A percentile compares a stretch with the other conserved stretches of the same genome.
Conservation (phyloP, 2,797 vertebrate genomes). For the Alfaro cultratus region DNA sequence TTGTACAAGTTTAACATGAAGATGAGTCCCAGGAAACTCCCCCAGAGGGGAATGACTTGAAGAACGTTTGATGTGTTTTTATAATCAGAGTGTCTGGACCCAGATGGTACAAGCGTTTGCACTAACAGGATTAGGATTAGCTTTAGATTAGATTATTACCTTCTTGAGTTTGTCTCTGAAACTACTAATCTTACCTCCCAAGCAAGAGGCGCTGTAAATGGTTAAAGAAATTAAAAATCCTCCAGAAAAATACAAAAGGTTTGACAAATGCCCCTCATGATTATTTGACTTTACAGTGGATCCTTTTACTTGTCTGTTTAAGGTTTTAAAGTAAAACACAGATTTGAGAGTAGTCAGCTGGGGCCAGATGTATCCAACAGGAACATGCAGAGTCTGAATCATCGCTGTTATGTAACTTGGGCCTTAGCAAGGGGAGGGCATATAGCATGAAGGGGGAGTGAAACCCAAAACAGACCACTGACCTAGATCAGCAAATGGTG, state of each 20-base stretch:
- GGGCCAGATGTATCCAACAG: slow-evolving; percentile 58
- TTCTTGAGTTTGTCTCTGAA: slow-evolving; percentile 25
- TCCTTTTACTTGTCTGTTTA: slow-evolving; percentile 19
- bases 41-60: slow-evolving; percentile 19
- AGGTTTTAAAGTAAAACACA: slow-evolving; percentile 40
- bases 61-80: slow-evolving; percentile 68
- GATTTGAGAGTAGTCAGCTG: slow-evolving; percentile 54
- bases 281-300: slow-evolving; percentile 34
- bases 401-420: slow-evolving; percentile 69
- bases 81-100: slow-evolving; percentile 62
- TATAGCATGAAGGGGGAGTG: slow-evolving; percentile 28
- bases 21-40: slow-evolving; percentile 18
- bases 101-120: slow-evolving; percentile 75
- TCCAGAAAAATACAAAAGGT: background rate
- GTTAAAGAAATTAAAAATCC: background rate
- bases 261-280: slow-evolving; percentile 17
- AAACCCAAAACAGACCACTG: slow-evolving; percentile 57
- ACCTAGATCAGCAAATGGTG: slow-evolving; percentile 70
- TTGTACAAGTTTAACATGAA: slow-evolving; percentile 42
- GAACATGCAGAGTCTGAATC: slow-evolving; percentile 65
- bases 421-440: slow-evolving; percentile 56
- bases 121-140: slow-evolving; percentile 79
- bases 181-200: slow-evolving; percentile 23
- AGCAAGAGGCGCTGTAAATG: background rate
- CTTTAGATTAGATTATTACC: slow-evolving; percentile 66